Evolutionary conservation across 2,888 invertebrate species (phyloP).

Genomic region (Apodemia duryi): DNA sequence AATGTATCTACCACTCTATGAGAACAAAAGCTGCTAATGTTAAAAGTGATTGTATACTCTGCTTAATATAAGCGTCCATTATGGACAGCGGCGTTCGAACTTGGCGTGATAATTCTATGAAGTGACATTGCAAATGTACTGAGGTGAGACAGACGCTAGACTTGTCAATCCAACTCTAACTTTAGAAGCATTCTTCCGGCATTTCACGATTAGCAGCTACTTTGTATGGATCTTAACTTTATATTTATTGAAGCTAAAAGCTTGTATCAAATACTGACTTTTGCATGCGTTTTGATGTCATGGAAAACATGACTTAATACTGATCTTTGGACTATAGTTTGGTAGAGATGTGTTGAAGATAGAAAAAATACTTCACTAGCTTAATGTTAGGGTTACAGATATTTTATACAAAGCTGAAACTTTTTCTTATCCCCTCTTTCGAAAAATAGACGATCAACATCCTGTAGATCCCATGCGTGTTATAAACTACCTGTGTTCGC

Average conservation of each 20-base stretch:
- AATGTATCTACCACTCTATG: neutral
- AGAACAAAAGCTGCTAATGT: neutral
- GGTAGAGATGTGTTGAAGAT: too few relatives aligned
- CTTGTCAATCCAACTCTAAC: conserved; percentile 47
- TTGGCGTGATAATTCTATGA: conserved; percentile 45
- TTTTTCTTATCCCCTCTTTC: too few relatives aligned
- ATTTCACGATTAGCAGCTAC: conserved; percentile 33
- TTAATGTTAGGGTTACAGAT: too few relatives aligned
- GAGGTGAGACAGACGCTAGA: conserved; percentile 34
- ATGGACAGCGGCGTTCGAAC: conserved; percentile 19
- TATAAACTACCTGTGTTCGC: too few relatives aligned
- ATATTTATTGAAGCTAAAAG: conserved; percentile 2
- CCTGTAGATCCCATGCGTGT: too few relatives aligned
- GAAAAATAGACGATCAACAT: too few relatives aligned
- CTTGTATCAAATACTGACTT: neutral
- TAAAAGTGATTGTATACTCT: too few relatives aligned
- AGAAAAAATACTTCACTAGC: too few relatives aligned
- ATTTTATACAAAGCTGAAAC: too few relatives aligned
- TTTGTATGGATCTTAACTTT: conserved; percentile 4
- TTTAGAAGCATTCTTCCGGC: conserved; percentile 48
- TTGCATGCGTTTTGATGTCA: neutral
- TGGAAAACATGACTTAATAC: too few relatives aligned
- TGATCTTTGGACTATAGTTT: too few relatives aligned
- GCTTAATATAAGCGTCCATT: conserved; percentile 9
- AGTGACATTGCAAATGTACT: conserved; percentile 36